Conservation (phyloP, 2,113 vertebrate genomes). For the Bufo gargarizans region DNA sequence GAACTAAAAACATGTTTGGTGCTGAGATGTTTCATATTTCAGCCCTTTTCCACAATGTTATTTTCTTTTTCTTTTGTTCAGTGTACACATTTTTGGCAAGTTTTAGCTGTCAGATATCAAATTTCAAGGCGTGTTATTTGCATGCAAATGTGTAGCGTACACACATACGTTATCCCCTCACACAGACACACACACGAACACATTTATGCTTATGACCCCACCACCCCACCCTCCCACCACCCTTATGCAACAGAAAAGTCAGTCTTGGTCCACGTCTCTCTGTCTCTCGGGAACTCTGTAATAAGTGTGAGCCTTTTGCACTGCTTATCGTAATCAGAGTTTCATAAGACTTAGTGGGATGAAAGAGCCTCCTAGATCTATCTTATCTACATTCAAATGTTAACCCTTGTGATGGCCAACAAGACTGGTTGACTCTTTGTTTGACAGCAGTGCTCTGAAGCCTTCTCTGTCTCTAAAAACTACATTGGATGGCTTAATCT, state of each 20-base stretch:
- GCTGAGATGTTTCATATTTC: constrained; percentile 41
- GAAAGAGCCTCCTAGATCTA: constrained; percentile 26
- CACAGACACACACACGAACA: constrained; percentile 31
- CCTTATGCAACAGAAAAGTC: constrained; percentile 37
- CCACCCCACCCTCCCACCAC: not conserved
- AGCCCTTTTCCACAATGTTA: not conserved
- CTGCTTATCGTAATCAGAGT: constrained; percentile 39
- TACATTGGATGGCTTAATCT: constrained; percentile 41
- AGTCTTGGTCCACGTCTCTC: constrained; percentile 5
- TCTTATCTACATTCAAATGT: constrained; percentile 35
- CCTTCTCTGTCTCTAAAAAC: not conserved
- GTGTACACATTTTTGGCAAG: constrained; percentile 71
- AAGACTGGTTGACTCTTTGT: constrained; percentile 19
- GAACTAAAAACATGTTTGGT: constrained; percentile 36
- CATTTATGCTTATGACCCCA: not conserved
- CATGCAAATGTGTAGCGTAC: constrained; percentile 65
- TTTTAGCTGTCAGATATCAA: constrained; percentile 75
- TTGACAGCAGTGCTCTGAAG: not conserved
- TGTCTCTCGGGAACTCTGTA: constrained; percentile 24
- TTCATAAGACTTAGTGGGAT: constrained; percentile 48
- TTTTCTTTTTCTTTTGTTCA: constrained; percentile 54
- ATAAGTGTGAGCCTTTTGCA: constrained; percentile 14
- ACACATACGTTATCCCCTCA: constrained; percentile 33
- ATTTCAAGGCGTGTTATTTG: constrained; percentile 70
- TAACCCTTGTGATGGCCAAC: constrained; percentile 42